Conservation (phyloP, 1,140 invertebrate species). For the Conus ventricosus region DNA sequence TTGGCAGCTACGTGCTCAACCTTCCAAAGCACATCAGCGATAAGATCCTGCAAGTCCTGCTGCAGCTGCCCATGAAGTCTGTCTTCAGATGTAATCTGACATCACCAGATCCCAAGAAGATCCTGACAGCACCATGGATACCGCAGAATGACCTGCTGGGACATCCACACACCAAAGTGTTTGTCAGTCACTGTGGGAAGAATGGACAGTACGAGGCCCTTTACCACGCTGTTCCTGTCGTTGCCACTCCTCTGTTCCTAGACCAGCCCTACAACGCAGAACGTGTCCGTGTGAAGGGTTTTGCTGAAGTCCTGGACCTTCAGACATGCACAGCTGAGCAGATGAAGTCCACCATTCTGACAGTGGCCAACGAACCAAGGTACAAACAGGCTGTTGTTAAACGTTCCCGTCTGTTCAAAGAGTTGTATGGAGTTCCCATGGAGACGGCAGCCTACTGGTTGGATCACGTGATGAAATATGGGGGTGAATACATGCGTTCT, state of each 20-base stretch:
- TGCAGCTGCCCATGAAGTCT: conserved; percentile 24
- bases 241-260: conserved; percentile 83
- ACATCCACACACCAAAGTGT: conserved; percentile 74
- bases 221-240: conserved; percentile 83
- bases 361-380: conserved; percentile 36
- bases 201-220: conserved; percentile 85
- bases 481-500: conserved; percentile 39
- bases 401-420: conserved; percentile 46
- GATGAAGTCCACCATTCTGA: conserved; percentile 56
- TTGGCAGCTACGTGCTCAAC: conserved; percentile 40
- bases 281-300: conserved; percentile 64
- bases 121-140: conserved; percentile 41
- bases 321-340: conserved; percentile 56
- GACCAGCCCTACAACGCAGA: conserved; percentile 79
- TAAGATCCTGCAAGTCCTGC: conserved; percentile 37
- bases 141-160: conserved; percentile 46
- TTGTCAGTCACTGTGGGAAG: conserved; percentile 85
- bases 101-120: conserved; percentile 32
- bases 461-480: conserved; percentile 48
- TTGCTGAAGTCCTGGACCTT: conserved; percentile 65
- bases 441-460: conserved; percentile 50
- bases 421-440: conserved; percentile 31
- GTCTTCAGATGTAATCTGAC: conserved; percentile 36
- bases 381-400: conserved; percentile 50
- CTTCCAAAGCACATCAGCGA: conserved; percentile 21